Evolutionary conservation across 1,140 invertebrate genomes (phyloP).

Genomic region (Drosophila busckii): DNA sequence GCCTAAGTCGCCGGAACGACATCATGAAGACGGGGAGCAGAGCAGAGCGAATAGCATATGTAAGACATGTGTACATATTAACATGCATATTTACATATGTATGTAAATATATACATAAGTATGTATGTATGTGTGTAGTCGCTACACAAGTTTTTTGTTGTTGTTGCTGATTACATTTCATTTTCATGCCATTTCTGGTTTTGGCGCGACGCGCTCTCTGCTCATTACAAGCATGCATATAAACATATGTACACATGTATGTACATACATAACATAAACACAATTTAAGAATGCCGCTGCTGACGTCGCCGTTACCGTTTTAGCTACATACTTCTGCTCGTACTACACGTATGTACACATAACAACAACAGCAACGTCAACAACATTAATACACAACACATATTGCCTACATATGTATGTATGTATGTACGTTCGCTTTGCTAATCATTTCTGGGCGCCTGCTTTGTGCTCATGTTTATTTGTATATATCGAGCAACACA

Average conservation of each 20-base stretch:
- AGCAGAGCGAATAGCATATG: too few species aligned
- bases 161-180: constrained; percentile 56
- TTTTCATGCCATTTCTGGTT: constrained; percentile 69
- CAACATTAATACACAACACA: constrained; percentile 21
- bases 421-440: constrained; percentile 37
- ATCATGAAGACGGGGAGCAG: too few species aligned
- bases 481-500: constrained; percentile 77
- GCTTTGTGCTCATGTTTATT: constrained; percentile 74
- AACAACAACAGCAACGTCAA: constrained; percentile 37
- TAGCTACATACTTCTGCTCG: constrained; percentile 58
- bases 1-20: constrained; percentile 11
- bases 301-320: constrained; percentile 58
- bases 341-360: constrained; percentile 33
- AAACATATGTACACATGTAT: constrained; percentile 16
- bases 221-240: constrained; percentile 53
- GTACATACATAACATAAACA: constrained; percentile 32
- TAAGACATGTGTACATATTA: neutral
- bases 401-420: constrained; percentile 34
- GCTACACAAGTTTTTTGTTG: constrained; percentile 9
- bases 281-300: constrained; percentile 56
- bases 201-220: constrained; percentile 33
- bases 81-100: constrained; percentile 10
- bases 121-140: constrained; percentile 16
- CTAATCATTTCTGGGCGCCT: constrained; percentile 71
- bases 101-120: constrained; percentile 4